Base-by-base conservation (phyloP, 2,888 invertebrate genomes). In the Andricus curvator region DNA sequence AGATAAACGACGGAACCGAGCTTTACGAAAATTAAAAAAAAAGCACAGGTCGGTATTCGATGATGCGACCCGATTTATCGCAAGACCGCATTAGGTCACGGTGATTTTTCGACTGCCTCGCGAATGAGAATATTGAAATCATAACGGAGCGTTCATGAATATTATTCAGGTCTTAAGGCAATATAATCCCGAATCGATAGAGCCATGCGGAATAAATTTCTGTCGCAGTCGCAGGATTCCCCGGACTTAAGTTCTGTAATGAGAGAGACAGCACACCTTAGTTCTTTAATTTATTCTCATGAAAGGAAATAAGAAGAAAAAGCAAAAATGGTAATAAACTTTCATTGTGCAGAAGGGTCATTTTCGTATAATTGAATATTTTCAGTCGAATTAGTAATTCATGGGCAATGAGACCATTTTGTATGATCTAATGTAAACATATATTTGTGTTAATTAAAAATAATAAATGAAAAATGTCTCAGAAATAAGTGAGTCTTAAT, bases 111-210 rank as follows among this genome's bases (percentile, higher is more conserved):
- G 85, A 88, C 86, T 87, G 84, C 80, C 79, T 79, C 82, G 76
- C 81, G 82, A 77, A 81, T 82, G 84, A 86, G 89, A 89, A 91
- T 90, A 91, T 90, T 91, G 89, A 90, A 91, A 90, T 91, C 89
- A 90, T 91, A 90, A 90, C 89, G 89, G 85, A 84, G 84, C 86
- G 86, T 84, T 90, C 90, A 90, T 90, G 92, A 91, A 92, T 91
- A 91, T 91, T 91, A 91, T 91, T 91, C 89, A 86, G 85, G 87
- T 89, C 88, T 89, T 88, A 89, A 88, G 88, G 89, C 89, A 89
- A 91, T 90, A 90, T 92, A 91, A 92, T 91, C 89, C 87, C 86
- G 87, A 91, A 91, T 91, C 90, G 91, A 91, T 92, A 87, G 87
- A 87, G 88, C 88, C 85, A 86, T 86, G 87, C 84, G 84, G 90